Percentiles rank a stretch among this genome's conserved stretches.
These are phyloP conservation scores for Lytechinus variegatus DNA, from an alignment of 35 echinoderm and acorn worm species.

Conservation along the genomic window DNA sequence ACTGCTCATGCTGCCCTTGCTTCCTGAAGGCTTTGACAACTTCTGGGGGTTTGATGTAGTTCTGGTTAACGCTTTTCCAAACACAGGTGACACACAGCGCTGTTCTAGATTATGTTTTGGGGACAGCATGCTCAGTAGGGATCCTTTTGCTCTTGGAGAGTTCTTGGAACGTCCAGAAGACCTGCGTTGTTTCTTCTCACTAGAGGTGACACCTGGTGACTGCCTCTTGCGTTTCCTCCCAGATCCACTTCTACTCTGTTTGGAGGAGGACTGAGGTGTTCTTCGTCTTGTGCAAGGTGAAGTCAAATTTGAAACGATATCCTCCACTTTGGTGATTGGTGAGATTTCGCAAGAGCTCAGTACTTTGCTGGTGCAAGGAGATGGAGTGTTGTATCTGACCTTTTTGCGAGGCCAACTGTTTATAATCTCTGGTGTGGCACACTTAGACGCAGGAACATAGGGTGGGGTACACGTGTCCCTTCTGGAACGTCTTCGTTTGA, in stretches of 20 bases:
- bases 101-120: not conserved
- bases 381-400: not conserved
- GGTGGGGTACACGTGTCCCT: not conserved
- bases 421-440: constrained; percentile 9
- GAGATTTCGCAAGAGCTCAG: not conserved
- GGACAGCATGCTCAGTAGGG: constrained; percentile 32
- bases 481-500: not conserved
- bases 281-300: constrained; percentile 17
- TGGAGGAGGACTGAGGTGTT: constrained; percentile 32
- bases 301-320: not conserved
- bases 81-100: constrained; percentile 4
- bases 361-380: constrained; percentile 31
- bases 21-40: constrained; percentile 12
- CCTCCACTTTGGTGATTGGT: not conserved
- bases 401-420: constrained; percentile 36
- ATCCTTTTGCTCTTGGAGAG: constrained; percentile 32
- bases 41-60: not conserved
- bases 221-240: constrained; percentile 36
- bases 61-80: not conserved
- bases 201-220: constrained; percentile 20
- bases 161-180: not conserved
- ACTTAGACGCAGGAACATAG: not conserved
- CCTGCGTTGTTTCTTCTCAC: constrained; percentile 24
- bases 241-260: not conserved
- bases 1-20: not conserved